phyloP scores from a whole-genome alignment of 2,113 vertebrate species.

The Gymnogyps californianus region DNA sequence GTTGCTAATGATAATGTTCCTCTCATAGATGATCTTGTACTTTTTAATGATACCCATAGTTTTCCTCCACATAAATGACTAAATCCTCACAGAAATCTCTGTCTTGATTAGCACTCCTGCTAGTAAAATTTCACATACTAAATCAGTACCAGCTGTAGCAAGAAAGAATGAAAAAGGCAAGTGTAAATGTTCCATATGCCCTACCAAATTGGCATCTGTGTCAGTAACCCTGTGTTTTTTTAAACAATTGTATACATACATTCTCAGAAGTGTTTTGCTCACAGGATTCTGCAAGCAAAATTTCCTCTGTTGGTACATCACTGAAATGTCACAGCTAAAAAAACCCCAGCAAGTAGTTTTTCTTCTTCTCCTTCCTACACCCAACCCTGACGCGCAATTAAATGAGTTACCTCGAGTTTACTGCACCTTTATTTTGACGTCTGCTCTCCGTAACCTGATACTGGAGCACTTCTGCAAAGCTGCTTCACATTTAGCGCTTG shows the following conservation, averaged over 20 bases:
- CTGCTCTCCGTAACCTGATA: slow-evolving; percentile 31
- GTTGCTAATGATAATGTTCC: slow-evolving; percentile 78
- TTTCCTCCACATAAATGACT: slow-evolving; percentile 82
- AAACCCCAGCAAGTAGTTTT: slow-evolving; percentile 39
- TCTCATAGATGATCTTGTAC: slow-evolving; percentile 80
- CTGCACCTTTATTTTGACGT: slow-evolving; percentile 61
- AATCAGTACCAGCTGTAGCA: slow-evolving; percentile 86
- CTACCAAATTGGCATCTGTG: slow-evolving; percentile 85
- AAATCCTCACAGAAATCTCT: slow-evolving; percentile 81
- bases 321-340: slow-evolving; percentile 64
- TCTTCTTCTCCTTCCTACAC: background rate
- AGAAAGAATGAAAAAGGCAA: slow-evolving; percentile 84
- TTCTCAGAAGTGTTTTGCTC: slow-evolving; percentile 84
- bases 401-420: slow-evolving; percentile 9
- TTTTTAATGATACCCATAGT: slow-evolving; percentile 82
- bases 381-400: background rate
- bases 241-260: slow-evolving; percentile 85
- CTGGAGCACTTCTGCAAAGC: background rate
- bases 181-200: slow-evolving; percentile 85
- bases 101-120: slow-evolving; percentile 86
- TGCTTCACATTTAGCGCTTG: slow-evolving; percentile 32
- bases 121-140: slow-evolving; percentile 87
- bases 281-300: slow-evolving; percentile 79
- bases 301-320: slow-evolving; percentile 74
- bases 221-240: slow-evolving; percentile 83